phyloP scores from a whole-genome alignment of 2,113 vertebrate species.

The Sinocyclocheilus anophthalmus region DNA sequence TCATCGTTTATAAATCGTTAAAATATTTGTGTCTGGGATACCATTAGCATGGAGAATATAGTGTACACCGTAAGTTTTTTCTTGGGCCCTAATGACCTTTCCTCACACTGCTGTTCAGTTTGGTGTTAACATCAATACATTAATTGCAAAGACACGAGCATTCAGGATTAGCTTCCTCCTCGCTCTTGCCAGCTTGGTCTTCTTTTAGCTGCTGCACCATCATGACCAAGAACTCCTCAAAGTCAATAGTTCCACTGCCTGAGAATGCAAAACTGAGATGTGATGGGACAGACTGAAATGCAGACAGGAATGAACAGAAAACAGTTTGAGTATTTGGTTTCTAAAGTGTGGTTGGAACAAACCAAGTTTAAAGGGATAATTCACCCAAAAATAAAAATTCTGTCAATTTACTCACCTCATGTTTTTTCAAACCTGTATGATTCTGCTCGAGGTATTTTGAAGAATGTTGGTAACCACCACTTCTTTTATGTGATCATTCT shows the following conservation, averaged over 20 bases:
- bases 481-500: neutral
- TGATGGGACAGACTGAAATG: neutral
- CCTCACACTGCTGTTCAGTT: neutral
- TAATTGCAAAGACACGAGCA: conserved; percentile 95
- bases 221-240: conserved; percentile 99
- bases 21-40: too few species aligned
- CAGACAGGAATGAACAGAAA: neutral
- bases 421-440: too few species aligned
- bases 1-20: too few species aligned
- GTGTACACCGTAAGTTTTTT: too few species aligned
- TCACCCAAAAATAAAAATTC: too few species aligned
- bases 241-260: conserved; percentile 97
- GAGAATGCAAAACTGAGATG: conserved; percentile 18
- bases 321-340: neutral
- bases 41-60: too few species aligned
- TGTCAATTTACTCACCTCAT: too few species aligned
- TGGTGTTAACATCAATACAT: conserved; percentile 35
- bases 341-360: neutral
- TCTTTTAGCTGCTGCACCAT: conserved; percentile 99
- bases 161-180: conserved; percentile 95
- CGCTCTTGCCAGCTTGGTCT: conserved; percentile 93
- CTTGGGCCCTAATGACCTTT: neutral
- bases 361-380: neutral
- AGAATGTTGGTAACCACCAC: too few species aligned
- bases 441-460: too few species aligned